These are phyloP conservation scores for Calcarius lapponicus DNA, from an alignment of 2,797 vertebrate species.

Conservation along the genomic window DNA sequence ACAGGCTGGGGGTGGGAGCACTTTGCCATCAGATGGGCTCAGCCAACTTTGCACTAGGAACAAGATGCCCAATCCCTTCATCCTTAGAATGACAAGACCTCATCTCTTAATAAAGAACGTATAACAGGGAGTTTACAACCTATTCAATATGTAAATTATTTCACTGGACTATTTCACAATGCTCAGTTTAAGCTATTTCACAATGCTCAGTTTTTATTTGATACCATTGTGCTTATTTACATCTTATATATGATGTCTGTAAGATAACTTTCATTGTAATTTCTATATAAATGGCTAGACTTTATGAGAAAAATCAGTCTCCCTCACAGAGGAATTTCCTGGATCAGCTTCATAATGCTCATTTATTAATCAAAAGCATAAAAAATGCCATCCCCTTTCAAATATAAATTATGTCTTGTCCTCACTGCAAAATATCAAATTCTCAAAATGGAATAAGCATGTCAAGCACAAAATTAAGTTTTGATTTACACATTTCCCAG, in stretches of 20 bases:
- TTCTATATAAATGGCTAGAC: background rate
- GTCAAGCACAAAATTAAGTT: background rate
- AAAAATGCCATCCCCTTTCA: background rate
- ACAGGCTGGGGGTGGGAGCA: background rate
- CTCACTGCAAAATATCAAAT: background rate
- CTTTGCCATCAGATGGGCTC: fast-evolving
- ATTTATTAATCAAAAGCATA: background rate
- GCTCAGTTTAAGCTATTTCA: background rate
- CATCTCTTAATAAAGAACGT: background rate
- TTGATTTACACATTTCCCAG: background rate
- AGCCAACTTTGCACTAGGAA: background rate
- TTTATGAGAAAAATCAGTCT: background rate
- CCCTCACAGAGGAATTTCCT: background rate
- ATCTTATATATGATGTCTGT: background rate
- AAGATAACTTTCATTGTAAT: background rate
- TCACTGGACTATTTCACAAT: background rate
- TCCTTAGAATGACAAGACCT: background rate
- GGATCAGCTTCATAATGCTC: background rate
- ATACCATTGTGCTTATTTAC: background rate
- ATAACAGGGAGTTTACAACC: background rate
- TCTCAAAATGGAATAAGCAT: background rate
- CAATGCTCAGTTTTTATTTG: background rate
- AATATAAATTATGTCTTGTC: background rate
- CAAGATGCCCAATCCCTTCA: fast-evolving
- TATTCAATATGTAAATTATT: background rate